phyloP scores from a whole-genome alignment of 1,140 invertebrate genomes.

The Portunus trituberculatus region DNA sequence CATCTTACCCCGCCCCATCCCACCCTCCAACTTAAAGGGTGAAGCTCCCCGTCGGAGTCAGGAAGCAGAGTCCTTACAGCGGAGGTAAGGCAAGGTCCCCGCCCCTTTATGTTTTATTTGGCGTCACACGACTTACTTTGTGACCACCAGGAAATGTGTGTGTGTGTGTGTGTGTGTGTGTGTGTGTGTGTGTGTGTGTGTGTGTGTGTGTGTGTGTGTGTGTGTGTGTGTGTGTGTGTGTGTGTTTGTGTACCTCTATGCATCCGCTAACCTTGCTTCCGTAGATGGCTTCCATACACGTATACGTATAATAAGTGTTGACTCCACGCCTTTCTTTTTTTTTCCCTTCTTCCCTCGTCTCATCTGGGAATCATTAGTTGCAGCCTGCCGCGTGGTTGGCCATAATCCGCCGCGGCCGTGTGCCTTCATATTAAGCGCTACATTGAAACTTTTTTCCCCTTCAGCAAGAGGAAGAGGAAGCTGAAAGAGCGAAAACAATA shows the following conservation, averaged over 20 bases:
- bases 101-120: not conserved
- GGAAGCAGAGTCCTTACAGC: constrained; percentile 8
- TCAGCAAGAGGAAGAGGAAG: not conserved
- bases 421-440: not conserved
- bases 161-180: not conserved
- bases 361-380: not conserved
- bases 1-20: not conserved
- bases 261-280: not conserved
- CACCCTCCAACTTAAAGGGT: not conserved
- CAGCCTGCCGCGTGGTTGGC: not conserved
- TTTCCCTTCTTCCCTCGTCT: not conserved
- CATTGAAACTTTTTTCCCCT: not conserved
- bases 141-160: not conserved
- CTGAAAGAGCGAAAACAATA: not conserved
- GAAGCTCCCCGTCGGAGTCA: not conserved
- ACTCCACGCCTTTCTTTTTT: not conserved
- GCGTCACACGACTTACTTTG: not conserved
- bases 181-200: not conserved
- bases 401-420: not conserved
- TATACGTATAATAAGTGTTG: not conserved
- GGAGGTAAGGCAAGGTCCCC: not conserved
- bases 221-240: not conserved
- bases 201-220: not conserved
- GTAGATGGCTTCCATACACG: not conserved
- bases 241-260: not conserved